Percentiles rank a stretch among this genome's conserved stretches.
These are phyloP conservation scores for Nothobranchius furzeri DNA, from an alignment of 2,113 vertebrate genomes.

Conservation along the genomic window DNA sequence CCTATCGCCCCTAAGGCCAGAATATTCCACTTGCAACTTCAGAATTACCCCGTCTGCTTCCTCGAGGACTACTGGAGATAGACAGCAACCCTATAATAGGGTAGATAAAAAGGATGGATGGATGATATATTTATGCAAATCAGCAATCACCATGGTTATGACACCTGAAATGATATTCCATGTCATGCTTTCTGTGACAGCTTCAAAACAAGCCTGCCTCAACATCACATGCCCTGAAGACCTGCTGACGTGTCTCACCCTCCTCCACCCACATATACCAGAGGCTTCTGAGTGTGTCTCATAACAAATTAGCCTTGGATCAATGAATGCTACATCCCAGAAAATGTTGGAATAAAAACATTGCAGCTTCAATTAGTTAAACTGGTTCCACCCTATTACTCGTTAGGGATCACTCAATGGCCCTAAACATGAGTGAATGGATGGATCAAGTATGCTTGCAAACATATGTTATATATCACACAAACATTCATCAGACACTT, in stretches of 20 bases:
- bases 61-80: too few relatives aligned
- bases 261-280: neutral
- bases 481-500: neutral
- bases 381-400: conserved; percentile 11
- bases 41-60: too few relatives aligned
- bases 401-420: neutral
- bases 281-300: neutral
- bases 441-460: neutral
- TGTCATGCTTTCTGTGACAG: neutral
- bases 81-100: too few relatives aligned
- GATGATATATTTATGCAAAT: conserved; percentile 11
- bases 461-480: neutral
- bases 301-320: conserved; percentile 20
- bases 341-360: conserved; percentile 21
- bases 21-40: too few relatives aligned
- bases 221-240: conserved; percentile 1
- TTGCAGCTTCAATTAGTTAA: conserved; percentile 4
- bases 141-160: conserved; percentile 18
- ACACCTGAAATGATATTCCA: conserved; percentile 15
- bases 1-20: too few relatives aligned
- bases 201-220: conserved; percentile 28
- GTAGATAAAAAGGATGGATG: too few relatives aligned
- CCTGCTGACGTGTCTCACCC: neutral
- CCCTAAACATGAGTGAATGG: neutral
- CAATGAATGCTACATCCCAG: conserved; percentile 1